Evolutionary conservation across 2,113 vertebrate genomes (phyloP), one percentile per base, ranked within the genome.

Genomic region (Spheniscus mendiculus): DNA sequence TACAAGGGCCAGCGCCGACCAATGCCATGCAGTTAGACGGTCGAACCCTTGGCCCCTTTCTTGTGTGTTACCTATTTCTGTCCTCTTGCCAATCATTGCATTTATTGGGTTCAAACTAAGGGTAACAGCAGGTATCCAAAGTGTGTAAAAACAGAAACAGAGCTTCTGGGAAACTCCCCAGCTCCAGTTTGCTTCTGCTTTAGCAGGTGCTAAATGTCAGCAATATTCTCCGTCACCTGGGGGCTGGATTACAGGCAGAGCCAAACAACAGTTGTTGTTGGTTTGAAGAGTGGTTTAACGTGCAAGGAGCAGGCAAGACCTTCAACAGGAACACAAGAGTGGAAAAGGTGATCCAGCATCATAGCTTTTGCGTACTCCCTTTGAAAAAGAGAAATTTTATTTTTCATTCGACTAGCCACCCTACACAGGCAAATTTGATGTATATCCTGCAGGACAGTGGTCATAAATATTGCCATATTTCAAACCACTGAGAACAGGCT

Each of bases 21-120:
- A 77, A 73, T 5, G 50, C 30, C 4, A 0, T 4, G 19, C 18
- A 61, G 40, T 58, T 36, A 62, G 23, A 47, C 0, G 1, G 52
- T 63, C 29, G 3, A 83, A 45, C 15, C 52, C 42, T 59, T 36
- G 44, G 15, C 22, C 16, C 14, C n/a, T 70, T 79, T 62, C 52
- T 82, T 27, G 10, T 23, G 11, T 63, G 20, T 55, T 66, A 74
- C 8, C 79, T 80, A 0, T 78, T 82, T 76, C 59, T 61, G 69
- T 44, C 19, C 7, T 8, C 53, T 66, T 17, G 58, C 53, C 69
- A 63, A 82, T 69, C 26, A 45, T 10, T 3, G 8, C n/a, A 10
- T 71, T 95, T 52, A 89, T 9, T 71, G 44, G 61, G 80, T 93
- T 95, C 92, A 95, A 93, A 87, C 77, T 32, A 79, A 92, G 83